phyloP scores from a whole-genome alignment of 2,113 vertebrate species.

The Ochotona curzoniae region DNA sequence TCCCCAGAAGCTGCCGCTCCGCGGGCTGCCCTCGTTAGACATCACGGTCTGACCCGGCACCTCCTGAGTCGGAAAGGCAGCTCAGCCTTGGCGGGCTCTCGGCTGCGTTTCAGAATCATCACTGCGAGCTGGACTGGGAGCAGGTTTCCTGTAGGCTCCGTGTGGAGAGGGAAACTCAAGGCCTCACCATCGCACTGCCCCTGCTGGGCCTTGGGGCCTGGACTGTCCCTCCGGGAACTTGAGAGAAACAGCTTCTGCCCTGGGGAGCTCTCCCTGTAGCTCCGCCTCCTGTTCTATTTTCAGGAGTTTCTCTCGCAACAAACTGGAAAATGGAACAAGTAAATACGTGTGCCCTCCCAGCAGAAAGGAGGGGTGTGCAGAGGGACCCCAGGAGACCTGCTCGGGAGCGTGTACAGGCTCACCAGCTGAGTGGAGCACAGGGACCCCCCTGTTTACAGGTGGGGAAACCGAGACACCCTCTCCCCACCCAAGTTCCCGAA shows the following conservation, averaged over 20 bases:
- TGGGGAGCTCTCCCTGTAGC: not conserved
- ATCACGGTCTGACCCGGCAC: too few species aligned
- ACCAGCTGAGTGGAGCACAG: fast-evolving
- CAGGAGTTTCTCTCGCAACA: not conserved
- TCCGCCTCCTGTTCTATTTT: slow-evolving; percentile 40
- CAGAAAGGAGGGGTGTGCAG: not conserved
- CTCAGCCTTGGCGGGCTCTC: too few species aligned
- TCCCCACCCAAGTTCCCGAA: too few species aligned
- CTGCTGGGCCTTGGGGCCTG: too few species aligned
- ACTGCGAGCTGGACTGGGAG: not conserved
- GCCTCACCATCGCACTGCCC: not conserved
- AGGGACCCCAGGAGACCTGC: not conserved
- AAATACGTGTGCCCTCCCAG: not conserved
- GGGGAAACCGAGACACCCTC: not conserved
- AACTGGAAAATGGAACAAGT: not conserved
- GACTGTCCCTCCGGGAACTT: too few species aligned
- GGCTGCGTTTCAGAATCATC: not conserved
- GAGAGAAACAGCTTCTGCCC: not conserved
- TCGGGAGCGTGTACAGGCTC: not conserved
- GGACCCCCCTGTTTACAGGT: not conserved
- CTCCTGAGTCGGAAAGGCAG: not conserved
- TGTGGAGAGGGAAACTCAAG: not conserved
- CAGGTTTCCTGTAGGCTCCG: not conserved
- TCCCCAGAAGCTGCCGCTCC: not conserved
- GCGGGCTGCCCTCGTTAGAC: too few species aligned